Evolutionary conservation across 2,113 vertebrate species (phyloP), one percentile per base, ranked within the genome.

Genomic region (Sorex fumeus): DNA sequence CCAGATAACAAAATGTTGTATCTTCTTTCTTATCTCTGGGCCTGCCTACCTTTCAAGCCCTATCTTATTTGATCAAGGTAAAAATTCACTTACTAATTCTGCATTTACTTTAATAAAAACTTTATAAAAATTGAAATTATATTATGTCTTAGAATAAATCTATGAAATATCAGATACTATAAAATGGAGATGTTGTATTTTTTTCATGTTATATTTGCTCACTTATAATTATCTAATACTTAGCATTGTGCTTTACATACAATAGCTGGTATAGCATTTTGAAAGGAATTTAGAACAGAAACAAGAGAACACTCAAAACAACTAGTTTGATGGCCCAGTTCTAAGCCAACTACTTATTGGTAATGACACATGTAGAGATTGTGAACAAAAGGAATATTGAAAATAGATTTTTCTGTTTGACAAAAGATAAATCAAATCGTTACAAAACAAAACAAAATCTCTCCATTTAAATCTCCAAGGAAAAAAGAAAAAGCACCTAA

Each of bases 221-320:
- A 87, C 90, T 92, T 91, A 69, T 25, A n/a, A 45, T 70, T 83
- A n/a, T 77, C 50, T 88, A 87, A 80, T 62, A 15, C 21, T 93
- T 34, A 53, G 23, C 32, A 43, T 87, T 21, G 8, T 66, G 27
- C 36, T 70, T 87, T 64, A 75, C 32, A 12, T 45, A 43, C 10
- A 87, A 91, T 88, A 92, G 28, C 83, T 86, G 75, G 43, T 19
- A 87, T 43, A 76, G 82, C 40, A 76, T 62, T 76, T 32, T 87
- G 47, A 83, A 96, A 94, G 32, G 66, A 23, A 66, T 90, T 92
- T 80, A 75, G 45, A 91, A n/a, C 83, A 83, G 91, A 91, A 82
- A 16, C 86, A 91, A 91, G 60, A 50, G 0, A n/a, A 30, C 28
- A 40, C 79, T 28, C 36, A 47, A 91, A 93, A 91, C 88, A 90